Evolutionary conservation across 2,113 vertebrate genomes (phyloP).

Genomic region (Equus przewalskii): DNA sequence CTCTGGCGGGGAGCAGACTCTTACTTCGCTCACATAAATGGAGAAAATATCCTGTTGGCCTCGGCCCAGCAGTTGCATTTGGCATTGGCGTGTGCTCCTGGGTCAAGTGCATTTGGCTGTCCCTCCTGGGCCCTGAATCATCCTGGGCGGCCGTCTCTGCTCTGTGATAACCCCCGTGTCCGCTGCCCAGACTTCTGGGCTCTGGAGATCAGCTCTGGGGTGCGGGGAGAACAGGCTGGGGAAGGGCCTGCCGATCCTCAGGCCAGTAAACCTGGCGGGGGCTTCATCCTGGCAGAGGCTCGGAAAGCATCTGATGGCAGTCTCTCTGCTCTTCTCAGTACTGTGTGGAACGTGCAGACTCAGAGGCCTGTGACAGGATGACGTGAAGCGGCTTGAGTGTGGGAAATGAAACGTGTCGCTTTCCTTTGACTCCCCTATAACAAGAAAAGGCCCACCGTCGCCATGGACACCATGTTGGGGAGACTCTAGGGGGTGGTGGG

Average conservation of each 20-base stretch:
- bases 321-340: neutral
- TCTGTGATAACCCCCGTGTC: neutral
- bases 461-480: rapidly evolving
- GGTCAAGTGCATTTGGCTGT: slow-evolving; percentile 54
- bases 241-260: neutral
- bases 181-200: neutral
- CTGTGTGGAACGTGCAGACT: rapidly evolving
- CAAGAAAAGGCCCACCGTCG: neutral
- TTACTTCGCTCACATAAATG: neutral
- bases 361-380: neutral
- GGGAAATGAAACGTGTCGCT: neutral
- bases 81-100: neutral
- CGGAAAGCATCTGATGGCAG: neutral
- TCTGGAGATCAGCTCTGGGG: neutral
- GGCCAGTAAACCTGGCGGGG: neutral
- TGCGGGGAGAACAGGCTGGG: neutral
- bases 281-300: neutral
- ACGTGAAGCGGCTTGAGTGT: too few relatives aligned
- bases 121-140: neutral
- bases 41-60: slow-evolving; percentile 57
- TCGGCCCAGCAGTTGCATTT: slow-evolving; percentile 69
- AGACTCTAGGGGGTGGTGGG: neutral
- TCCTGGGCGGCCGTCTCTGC: neutral
- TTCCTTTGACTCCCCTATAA: neutral
- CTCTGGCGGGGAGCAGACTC: slow-evolving; percentile 14